A percentile compares a stretch with the other conserved stretches of the same genome.
phyloP scores from a whole-genome alignment of 2,113 vertebrate species.

The Hemiprocne comata region DNA sequence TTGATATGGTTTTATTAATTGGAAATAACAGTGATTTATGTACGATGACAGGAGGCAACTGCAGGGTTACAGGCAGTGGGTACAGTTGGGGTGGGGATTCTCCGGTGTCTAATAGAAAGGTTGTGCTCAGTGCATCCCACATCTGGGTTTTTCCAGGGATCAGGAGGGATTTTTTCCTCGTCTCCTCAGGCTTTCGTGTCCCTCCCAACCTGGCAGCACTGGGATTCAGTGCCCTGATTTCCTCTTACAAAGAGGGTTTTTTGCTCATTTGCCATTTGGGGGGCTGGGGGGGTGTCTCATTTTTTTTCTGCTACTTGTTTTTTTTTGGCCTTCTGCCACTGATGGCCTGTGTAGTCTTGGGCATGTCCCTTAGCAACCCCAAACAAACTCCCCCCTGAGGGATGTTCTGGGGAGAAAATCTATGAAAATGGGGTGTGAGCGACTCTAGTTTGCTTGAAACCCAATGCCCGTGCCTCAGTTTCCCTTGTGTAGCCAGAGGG shows the following conservation, averaged over 20 bases:
- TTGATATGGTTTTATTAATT: not conserved
- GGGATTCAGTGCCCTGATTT: not conserved
- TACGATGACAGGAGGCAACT: fast-evolving
- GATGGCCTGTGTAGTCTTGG: not conserved
- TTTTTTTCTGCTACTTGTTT: not conserved
- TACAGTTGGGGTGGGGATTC: not conserved
- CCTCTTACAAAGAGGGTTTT: not conserved
- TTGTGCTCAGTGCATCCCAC: fast-evolving
- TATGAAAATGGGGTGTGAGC: not conserved
- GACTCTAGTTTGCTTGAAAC: not conserved
- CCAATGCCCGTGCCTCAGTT: not conserved
- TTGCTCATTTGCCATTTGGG: not conserved
- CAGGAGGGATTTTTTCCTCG: not conserved
- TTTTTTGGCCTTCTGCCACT: not conserved
- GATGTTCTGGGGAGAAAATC: not conserved
- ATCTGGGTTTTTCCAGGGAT: not conserved
- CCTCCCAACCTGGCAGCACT: not conserved
- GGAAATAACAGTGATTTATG: not conserved
- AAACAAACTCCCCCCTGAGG: too few species aligned
- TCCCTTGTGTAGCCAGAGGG: not conserved
- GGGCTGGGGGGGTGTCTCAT: fast-evolving
- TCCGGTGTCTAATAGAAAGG: not conserved
- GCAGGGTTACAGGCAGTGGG: not conserved
- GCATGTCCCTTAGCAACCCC: not conserved
- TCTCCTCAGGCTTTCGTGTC: not conserved